Evolutionary conservation across 2,797 vertebrate genomes (phyloP), one percentile per base, ranked within the genome.

Genomic region (Phyllotis vaccarum): DNA sequence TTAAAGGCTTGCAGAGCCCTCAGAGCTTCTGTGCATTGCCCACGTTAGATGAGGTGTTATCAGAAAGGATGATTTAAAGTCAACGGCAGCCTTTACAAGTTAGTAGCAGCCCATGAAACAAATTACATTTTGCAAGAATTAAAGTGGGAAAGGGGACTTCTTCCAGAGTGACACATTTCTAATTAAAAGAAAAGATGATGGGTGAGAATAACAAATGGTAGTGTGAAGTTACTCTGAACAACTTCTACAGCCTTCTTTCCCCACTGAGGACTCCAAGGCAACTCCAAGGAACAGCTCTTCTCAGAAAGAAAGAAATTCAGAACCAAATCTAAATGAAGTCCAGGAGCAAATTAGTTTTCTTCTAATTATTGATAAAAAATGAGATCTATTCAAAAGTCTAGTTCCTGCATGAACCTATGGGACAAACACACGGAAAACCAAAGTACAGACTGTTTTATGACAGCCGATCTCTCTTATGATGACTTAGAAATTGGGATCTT

Each of bases 81-180:
- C 81, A 56, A 91, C 90, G 29, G 94, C 74, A 90, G 88, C 54
- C 27, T 94, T 89, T 85, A 37, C 49, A 91, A 91, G 95, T 95
- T 93, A 95, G 95, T 60, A 85, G 82, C 76, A 94, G 37, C 21
- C 94, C 68, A 81, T 88, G 85, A 94, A 94, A 58, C 80, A 90
- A 97, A 95, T 97, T 93, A 87, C 78, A 92, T 94, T 96, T 91
- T 96, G 54, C 68, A 92, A 96, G 90, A 95, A 96, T 95, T 96
- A 91, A 90, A 90, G 62, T 81, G 60, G 83, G 92, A 91, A 66
- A 85, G 91, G 64, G 64, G 95, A 81, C 49, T 93, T 46, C 13
- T 70, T 34, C 80, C 76, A 60, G 89, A 94, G 29, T 91, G 90
- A 95, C 91, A 89, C 88, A 82, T 95, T 34, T 90, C 72, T 86